Base-by-base conservation (phyloP, 2,113 vertebrate species). In the Phaethornis superciliosus region DNA sequence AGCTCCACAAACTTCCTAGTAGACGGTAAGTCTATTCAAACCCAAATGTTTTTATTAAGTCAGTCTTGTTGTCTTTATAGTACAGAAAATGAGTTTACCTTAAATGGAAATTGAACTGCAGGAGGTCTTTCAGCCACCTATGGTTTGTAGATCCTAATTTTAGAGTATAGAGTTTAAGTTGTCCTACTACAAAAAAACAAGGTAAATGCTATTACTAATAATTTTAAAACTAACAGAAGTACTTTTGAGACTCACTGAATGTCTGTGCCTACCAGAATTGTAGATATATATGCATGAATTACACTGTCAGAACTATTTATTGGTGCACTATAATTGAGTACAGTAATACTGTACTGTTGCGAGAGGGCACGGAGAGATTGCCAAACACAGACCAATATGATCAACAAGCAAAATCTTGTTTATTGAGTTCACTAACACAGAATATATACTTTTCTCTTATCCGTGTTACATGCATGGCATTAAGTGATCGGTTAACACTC, bases 1-100 rank as follows among this genome's bases (percentile, higher is more conserved):
- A 98, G 98, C 95, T 99, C 98, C 86, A 94, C 97, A n/a, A 95
- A 88, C 65, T 98, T 99, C 81, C 96, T 99, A 70, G 97, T 96
- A 30, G 98, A 99, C 60, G 99, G 99, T 99, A 96, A 97, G 97
- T 95, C 70, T 85, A n/a, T 77, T 89, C 20, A 87, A 75, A 75
- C 1, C 4, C 52, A 44, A 7, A n/a, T 85, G n/a, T 74, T 93
- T 88, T 72, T 30, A 22, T 79, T 60, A 24, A 24, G 15, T 46
- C 58, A 15, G 26, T 55, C 7, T 27, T 75, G 0, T 69, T 76
- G 9, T 68, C 26, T 94, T 90, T 55, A 24, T 74, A 1, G 0
- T 81, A 15, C 28, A 24, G 85, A 80, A 85, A 32, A 46, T 67
- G 80, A 12, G 8, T 75, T 90, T 55, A 71, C 7, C 15, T 81